A percentile compares a stretch with the other conserved stretches of the same genome.
Conservation (phyloP, 2,113 vertebrate species). For the Megaceryle maxima region DNA sequence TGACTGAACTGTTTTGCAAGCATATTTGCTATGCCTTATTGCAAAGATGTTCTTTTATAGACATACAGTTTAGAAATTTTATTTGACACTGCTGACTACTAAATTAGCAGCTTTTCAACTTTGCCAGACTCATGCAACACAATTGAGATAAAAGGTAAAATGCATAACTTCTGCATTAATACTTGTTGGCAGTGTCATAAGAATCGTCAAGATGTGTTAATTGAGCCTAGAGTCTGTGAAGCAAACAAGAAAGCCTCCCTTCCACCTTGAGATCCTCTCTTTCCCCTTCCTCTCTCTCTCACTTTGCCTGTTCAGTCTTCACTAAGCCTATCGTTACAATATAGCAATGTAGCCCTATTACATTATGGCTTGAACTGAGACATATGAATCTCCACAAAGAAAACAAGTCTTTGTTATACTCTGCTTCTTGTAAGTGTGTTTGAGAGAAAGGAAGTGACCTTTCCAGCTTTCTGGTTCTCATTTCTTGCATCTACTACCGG, state of each 20-base stretch:
- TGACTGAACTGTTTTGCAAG: conserved; percentile 79
- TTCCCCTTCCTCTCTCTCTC: not conserved
- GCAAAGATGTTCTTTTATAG: conserved; percentile 80
- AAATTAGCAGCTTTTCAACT: conserved; percentile 82
- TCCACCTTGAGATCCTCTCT: not conserved
- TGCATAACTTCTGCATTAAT: conserved; percentile 52
- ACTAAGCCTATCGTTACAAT: rapidly evolving
- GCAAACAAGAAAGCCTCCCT: not conserved
- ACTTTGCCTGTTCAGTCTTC: not conserved
- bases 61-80: conserved; percentile 80
- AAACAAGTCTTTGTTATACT: not conserved
- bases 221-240: conserved; percentile 41
- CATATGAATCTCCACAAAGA: not conserved
- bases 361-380: not conserved
- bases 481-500: not conserved
- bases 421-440: not conserved
- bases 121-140: conserved; percentile 63
- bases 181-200: conserved; percentile 49
- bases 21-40: conserved; percentile 77
- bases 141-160: conserved; percentile 66
- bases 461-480: not conserved
- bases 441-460: not conserved
- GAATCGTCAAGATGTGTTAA: conserved; percentile 59
- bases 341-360: not conserved
- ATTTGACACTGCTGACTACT: conserved; percentile 79